Evolutionary conservation across 2,888 invertebrate species (phyloP), one percentile per base, ranked within the genome.

Genomic region (Lamellibrachia satsuma): DNA sequence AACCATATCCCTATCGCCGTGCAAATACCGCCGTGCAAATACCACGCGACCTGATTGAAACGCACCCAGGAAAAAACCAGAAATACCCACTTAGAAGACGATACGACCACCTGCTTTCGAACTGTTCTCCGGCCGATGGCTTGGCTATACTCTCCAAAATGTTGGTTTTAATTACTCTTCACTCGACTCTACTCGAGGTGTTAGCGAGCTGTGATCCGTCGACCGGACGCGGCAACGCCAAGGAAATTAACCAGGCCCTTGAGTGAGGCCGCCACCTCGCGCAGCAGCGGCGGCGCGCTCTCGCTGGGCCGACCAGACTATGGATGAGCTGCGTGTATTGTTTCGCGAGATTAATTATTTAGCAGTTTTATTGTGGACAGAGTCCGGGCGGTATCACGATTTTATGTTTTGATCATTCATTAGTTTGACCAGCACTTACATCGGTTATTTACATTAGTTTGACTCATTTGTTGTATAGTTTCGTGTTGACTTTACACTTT

Each of bases 21-120:
- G n/a, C 75, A 75, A 75, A 75, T 75, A n/a, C 75, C 75, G 75
- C 75, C 75, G 75, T 75, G n/a, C 75, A 75, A 75, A 75, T 75
- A n/a, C 75, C 75, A 75, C 75, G 75, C 60, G 60, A 8, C 3
- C 75, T 15, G 75, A 75, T 22, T 39, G 39, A 39, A 39, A 39
- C 39, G 39, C 39, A 39, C 39, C 39, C 39, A 39, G 2, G 75
- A 22, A 22, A 75, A 75, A 9, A 60, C 60, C 15, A 11, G 75
- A 55, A 55, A 9, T 9, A 9, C 55, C 55, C 7, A 22, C 6
- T 75, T 15, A 6, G 75, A 22, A 75, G 15, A 15, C 22, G 75
- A 4, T 1, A 75, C 75, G 15, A 22, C 22, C 75, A 75, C 75
- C 22, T 75, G 75, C 22, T 22, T 22, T 75, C n/a, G 22, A 9